Percentiles rank a stretch among this genome's conserved stretches.
These are phyloP conservation scores for Synodontis membranacea DNA, from an alignment of 2,113 vertebrate species.

Conservation along the genomic window DNA sequence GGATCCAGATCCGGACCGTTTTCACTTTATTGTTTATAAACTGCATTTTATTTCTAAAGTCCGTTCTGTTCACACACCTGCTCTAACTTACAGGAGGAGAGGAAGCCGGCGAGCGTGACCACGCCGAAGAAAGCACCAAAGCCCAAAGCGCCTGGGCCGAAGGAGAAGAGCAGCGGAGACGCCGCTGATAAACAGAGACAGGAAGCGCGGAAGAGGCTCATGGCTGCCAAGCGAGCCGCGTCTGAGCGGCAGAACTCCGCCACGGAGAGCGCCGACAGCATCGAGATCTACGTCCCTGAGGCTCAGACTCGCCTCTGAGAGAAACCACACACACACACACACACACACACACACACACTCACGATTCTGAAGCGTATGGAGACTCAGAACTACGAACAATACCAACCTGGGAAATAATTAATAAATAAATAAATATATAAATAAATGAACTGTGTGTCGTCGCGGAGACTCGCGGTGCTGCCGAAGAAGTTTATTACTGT, in stretches of 20 bases:
- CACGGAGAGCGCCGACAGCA: constrained; percentile 97
- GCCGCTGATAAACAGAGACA: constrained; percentile 93
- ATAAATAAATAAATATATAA: neutral
- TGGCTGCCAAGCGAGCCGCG: constrained; percentile 93
- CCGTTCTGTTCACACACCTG: neutral
- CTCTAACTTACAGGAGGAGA: constrained; percentile 81
- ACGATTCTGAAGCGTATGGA: neutral
- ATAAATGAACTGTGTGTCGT: neutral
- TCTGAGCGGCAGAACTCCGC: constrained; percentile 97
- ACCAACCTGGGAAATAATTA: constrained; percentile 1
- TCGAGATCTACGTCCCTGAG: constrained; percentile 98
- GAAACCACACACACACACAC: neutral
- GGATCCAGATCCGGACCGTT: neutral
- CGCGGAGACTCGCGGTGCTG: neutral
- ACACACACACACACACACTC: constrained; percentile 21
- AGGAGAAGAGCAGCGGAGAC: constrained; percentile 86
- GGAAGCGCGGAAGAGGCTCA: constrained; percentile 92
- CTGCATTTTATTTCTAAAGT: neutral
- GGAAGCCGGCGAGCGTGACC: constrained; percentile 87
- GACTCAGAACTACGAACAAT: neutral
- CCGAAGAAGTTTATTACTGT: constrained; percentile 67
- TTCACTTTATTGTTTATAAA: too few relatives aligned
- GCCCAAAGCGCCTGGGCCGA: constrained; percentile 81
- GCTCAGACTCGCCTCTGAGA: constrained; percentile 85
- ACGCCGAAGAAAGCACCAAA: constrained; percentile 97